Evolutionary conservation across 2,797 vertebrate species (phyloP).

Genomic region (Etheostoma nigrum): DNA sequence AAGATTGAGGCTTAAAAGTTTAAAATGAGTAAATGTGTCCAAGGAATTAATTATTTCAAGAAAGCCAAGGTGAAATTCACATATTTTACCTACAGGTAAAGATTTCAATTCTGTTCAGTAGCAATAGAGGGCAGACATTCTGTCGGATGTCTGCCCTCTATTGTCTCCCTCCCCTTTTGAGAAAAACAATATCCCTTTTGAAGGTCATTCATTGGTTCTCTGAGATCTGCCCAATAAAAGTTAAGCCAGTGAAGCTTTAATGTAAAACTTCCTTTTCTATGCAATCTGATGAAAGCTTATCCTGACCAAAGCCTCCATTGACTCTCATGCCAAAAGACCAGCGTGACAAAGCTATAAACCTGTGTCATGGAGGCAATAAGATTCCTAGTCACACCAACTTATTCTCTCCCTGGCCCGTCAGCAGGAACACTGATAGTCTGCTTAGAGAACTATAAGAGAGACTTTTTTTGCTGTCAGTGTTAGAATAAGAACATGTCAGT

Average conservation of each 20-base stretch:
- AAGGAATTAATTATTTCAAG: neutral
- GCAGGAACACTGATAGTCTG: slow-evolving; percentile 28
- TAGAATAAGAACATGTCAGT: slow-evolving; percentile 52
- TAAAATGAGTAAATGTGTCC: neutral
- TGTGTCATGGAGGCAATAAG: slow-evolving; percentile 42
- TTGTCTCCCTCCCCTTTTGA: neutral
- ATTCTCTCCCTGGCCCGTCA: slow-evolving; percentile 39
- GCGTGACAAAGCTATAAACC: slow-evolving; percentile 54
- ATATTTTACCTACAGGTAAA: slow-evolving; percentile 1
- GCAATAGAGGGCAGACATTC: neutral
- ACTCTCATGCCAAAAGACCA: slow-evolving; percentile 57
- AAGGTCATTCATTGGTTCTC: slow-evolving; percentile 18
- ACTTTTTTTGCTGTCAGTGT: slow-evolving; percentile 50
- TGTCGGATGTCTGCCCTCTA: slow-evolving; percentile 11
- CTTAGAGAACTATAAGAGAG: slow-evolving; percentile 48
- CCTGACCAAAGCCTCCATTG: slow-evolving; percentile 49
- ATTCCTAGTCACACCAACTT: slow-evolving; percentile 40
- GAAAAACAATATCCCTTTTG: slow-evolving; percentile 5
- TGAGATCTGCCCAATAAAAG: slow-evolving; percentile 42
- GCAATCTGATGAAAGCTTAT: slow-evolving; percentile 62
- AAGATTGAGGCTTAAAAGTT: neutral
- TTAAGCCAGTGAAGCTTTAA: slow-evolving; percentile 27
- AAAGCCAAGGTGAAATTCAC: neutral
- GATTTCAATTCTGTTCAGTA: neutral
- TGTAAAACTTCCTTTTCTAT: slow-evolving; percentile 39